Evolutionary conservation across 2,113 vertebrate species (phyloP), one percentile per base, ranked within the genome.

Genomic region (Ceyx melanurus): DNA sequence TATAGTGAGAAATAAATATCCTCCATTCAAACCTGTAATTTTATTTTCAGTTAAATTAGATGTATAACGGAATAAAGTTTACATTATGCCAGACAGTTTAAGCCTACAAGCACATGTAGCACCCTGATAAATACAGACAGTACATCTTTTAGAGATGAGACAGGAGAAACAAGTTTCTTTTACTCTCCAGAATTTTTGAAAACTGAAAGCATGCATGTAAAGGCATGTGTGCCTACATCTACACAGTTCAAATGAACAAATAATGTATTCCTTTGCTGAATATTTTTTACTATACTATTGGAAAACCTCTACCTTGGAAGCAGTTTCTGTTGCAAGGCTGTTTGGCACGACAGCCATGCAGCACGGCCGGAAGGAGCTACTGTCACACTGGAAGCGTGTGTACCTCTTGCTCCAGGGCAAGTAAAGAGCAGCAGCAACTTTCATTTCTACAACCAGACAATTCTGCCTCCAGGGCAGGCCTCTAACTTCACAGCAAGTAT

Each of bases 361-460:
- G 33, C 0, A 9, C 2, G 25, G 31, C 28, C 42, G 78, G 28
- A 16, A 31, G 23, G 29, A 92, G 66, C 33, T 82, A n/a, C 71
- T 33, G 54, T 56, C 2, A 15, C 8, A 51, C 14, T 88, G 76
- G n/a, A 71, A 89, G 61, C 11, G 74, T 1, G 3, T 3, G 2
- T 18, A 66, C 46, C 31, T 80, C 35, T 70, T 9, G 29, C 77
- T 72, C n/a, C 33, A 25, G 58, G 35, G 56, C 46, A 61, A 78
- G 25, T 7, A 80, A 53, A 91, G 54, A 92, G 25, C 71, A 46
- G n/a, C 3, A 9, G 4, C n/a, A 35, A 48, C 46, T 96, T 93
- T 95, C 70, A 87, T 93, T 88, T 81, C 50, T 85, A 37, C 29
- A 65, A 91, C 54, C 70, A 82, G 53, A 92, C 67, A 95, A 73